Evolutionary conservation across 2,113 vertebrate genomes (phyloP).

Genomic region (Petaurus breviceps): DNA sequence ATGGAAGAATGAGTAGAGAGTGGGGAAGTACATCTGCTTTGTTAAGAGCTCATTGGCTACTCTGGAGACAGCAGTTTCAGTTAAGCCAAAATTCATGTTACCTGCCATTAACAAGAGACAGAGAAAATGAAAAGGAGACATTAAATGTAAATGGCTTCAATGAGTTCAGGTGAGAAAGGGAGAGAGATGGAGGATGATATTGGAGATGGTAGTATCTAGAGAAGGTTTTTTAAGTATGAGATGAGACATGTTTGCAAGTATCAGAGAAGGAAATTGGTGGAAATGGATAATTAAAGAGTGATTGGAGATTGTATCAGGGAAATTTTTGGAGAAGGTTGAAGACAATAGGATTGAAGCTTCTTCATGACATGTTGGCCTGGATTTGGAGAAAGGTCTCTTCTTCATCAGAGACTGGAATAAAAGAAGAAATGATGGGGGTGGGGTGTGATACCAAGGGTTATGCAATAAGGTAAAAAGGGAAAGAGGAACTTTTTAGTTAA

Average conservation of each 20-base stretch:
- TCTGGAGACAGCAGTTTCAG: not conserved
- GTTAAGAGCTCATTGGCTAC: not conserved
- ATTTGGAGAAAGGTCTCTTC: not conserved
- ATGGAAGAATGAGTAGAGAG: not conserved
- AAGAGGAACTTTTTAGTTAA: not conserved
- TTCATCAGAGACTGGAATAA: not conserved
- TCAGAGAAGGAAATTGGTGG: not conserved
- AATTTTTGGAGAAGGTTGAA: not conserved
- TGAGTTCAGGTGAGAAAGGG: not conserved
- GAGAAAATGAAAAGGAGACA: not conserved
- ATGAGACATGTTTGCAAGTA: not conserved
- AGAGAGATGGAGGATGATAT: not conserved
- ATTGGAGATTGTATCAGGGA: not conserved
- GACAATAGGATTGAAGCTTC: not conserved
- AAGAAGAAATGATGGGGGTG: not conserved
- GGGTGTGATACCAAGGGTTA: not conserved
- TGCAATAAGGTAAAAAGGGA: not conserved
- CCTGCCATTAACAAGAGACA: not conserved
- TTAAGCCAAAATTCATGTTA: not conserved
- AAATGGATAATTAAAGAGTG: not conserved
- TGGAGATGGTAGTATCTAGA: not conserved
- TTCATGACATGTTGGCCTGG: not conserved
- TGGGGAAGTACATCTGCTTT: not conserved
- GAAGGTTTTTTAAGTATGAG: not conserved
- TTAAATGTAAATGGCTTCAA: not conserved